Evolutionary conservation across 2,888 invertebrate genomes (phyloP), one percentile per base, ranked within the genome.

Genomic region (Neoaliturus tenellus): DNA sequence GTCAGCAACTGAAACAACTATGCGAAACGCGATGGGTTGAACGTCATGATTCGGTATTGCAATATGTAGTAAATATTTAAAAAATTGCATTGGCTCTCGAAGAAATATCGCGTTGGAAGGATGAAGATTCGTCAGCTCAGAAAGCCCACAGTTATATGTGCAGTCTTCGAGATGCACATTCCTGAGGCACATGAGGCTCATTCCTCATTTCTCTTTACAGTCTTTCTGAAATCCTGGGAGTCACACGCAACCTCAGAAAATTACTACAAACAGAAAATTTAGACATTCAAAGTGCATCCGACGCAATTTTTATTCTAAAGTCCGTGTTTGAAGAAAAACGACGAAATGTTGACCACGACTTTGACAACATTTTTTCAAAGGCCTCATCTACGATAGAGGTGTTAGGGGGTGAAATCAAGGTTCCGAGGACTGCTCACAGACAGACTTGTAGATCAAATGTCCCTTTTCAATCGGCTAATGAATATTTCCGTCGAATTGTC

Each of bases 401-500:
- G 17, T 55, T 55, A 55, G 23, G 55, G n/a, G 55, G 55, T 20
- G 55, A 55, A 55, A 55, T 55, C n/a, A 55, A 55, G 17, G n/a
- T 55, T n/a, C 23, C n/a, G 55, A 55, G 35, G 35, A 35, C 35
- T 35, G 35, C 35, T 35, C 35, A 35, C 35, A 4, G 35, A 35
- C 35, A 35, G 35, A 35, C 35, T 6, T 35, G 35, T 35, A 4
- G 35, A 35, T 35, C 35, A 35, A 35, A 35, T 10, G 10, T 35
- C 35, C 35, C 35, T 35, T 35, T 35, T 35, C 35, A 35, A 35
- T 35, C 55, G 17, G 55, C 23, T 6, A 55, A 55, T 4, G 23
- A 55, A 55, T 55, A 55, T 55, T 55, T 55, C 17, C 55, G 55
- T 20, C 55, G 55, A 55, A 55, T 5, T 55, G 55, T 55, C 55